phyloP scores from a whole-genome alignment of 2,888 invertebrate species.

The Trimorus sp. region DNA sequence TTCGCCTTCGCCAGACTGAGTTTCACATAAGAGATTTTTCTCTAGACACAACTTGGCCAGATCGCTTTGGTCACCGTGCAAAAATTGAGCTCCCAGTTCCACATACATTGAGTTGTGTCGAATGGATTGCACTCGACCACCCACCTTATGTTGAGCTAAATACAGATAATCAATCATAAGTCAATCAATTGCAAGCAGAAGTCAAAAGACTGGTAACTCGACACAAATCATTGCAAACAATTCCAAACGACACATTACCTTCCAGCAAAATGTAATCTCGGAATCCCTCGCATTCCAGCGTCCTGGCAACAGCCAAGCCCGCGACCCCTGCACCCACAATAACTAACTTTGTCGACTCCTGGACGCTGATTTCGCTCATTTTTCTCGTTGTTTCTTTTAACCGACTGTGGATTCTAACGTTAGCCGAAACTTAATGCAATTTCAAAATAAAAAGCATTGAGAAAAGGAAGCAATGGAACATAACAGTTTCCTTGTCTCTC shows the following conservation, averaged over 20 bases:
- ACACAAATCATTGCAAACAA: too few species aligned
- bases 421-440: constrained; percentile 64
- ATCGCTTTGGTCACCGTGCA: constrained; percentile 84
- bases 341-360: constrained; percentile 78
- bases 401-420: constrained; percentile 70
- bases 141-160: constrained; percentile 82
- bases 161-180: too few species aligned
- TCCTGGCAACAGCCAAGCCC: constrained; percentile 84
- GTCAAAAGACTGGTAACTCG: too few species aligned
- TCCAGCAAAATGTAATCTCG: constrained; percentile 83
- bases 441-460: constrained; percentile 33
- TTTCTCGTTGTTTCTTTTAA: constrained; percentile 69
- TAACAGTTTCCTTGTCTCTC: background rate
- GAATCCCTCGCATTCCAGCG: constrained; percentile 81
- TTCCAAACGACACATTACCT: constrained; percentile 80
- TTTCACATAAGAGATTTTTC: constrained; percentile 81
- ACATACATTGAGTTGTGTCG: constrained; percentile 80
- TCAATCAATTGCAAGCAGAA: too few species aligned
- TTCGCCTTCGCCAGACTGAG: constrained; percentile 83
- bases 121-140: constrained; percentile 83
- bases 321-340: constrained; percentile 85
- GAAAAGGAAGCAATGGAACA: constrained; percentile 9
- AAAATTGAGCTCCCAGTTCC: constrained; percentile 86
- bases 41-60: constrained; percentile 82
- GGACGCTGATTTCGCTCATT: constrained; percentile 25